Evolutionary conservation across 1,140 invertebrate genomes (phyloP).

Genomic region (Xylocopa sonorina): DNA sequence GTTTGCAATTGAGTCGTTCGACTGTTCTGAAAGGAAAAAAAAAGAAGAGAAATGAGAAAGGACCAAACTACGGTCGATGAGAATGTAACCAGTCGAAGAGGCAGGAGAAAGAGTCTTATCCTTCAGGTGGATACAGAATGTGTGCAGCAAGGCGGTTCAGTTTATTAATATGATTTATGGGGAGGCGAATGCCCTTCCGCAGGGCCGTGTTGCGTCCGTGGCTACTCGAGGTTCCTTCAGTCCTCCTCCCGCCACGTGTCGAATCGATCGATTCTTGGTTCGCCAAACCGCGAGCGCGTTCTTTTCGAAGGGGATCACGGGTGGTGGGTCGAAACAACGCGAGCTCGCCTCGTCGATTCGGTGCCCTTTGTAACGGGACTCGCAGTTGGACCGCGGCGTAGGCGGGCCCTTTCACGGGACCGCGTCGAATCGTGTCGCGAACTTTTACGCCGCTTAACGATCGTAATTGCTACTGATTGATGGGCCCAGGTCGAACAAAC

Average conservation of each 20-base stretch:
- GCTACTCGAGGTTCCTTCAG: slow-evolving; percentile 35
- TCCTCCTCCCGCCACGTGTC: slow-evolving; percentile 38
- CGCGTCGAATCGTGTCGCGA: slow-evolving; percentile 40
- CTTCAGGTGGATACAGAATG: slow-evolving; percentile 40
- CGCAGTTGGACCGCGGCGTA: neutral
- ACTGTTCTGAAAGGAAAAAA: slow-evolving; percentile 32
- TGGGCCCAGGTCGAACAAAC: neutral
- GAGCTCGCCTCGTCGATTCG: slow-evolving; percentile 72
- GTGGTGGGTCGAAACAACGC: slow-evolving; percentile 48
- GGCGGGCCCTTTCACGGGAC: slow-evolving; percentile 9
- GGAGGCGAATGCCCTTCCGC: slow-evolving; percentile 51
- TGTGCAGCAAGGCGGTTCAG: slow-evolving; percentile 45
- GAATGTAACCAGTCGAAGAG: slow-evolving; percentile 21
- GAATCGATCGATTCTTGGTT: slow-evolving; percentile 62
- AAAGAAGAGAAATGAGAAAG: neutral
- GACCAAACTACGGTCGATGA: slow-evolving; percentile 47
- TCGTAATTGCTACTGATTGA: slow-evolving; percentile 13
- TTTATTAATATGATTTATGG: slow-evolving; percentile 74
- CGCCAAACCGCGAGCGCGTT: slow-evolving; percentile 29
- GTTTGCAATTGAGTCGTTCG: slow-evolving; percentile 42
- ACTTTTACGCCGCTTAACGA: slow-evolving; percentile 13
- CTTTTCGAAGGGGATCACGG: slow-evolving; percentile 7
- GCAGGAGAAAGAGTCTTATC: slow-evolving; percentile 53
- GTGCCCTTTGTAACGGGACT: slow-evolving; percentile 71
- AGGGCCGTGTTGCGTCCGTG: slow-evolving; percentile 26